A percentile compares a stretch with the other conserved stretches of the same genome.
Conservation (phyloP, 2,113 vertebrate genomes). For the Astur gentilis region DNA sequence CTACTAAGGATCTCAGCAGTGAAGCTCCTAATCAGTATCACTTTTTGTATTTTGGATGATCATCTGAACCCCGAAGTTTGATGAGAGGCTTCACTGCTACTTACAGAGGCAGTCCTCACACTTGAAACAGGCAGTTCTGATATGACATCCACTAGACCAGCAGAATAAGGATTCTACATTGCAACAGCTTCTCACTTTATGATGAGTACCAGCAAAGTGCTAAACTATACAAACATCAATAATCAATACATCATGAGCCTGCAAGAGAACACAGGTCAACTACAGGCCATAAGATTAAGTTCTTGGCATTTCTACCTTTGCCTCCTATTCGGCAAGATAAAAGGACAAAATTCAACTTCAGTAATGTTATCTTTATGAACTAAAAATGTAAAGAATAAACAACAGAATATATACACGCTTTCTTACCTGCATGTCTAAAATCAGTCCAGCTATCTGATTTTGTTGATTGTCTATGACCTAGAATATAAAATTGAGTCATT, state of each 20-base stretch:
- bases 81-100: neutral
- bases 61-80: neutral
- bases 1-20: neutral
- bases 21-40: neutral
- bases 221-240: neutral
- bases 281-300: neutral
- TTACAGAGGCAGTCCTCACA: neutral
- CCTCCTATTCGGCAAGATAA: neutral
- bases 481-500: constrained; percentile 28
- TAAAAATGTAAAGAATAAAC: neutral
- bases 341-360: neutral
- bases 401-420: neutral
- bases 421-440: constrained; percentile 79
- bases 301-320: neutral
- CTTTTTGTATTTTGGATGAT: neutral
- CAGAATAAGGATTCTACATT: neutral
- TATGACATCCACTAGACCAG: neutral
- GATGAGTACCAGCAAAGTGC: neutral
- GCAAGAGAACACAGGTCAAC: neutral
- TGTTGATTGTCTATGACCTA: constrained; percentile 89
- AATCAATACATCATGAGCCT: neutral
- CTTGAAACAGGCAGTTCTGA: neutral
- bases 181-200: neutral
- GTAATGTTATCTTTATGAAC: neutral
- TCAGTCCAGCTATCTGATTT: constrained; percentile 83